Evolutionary conservation across 2,113 vertebrate species (phyloP).

Genomic region (Fulica atra): DNA sequence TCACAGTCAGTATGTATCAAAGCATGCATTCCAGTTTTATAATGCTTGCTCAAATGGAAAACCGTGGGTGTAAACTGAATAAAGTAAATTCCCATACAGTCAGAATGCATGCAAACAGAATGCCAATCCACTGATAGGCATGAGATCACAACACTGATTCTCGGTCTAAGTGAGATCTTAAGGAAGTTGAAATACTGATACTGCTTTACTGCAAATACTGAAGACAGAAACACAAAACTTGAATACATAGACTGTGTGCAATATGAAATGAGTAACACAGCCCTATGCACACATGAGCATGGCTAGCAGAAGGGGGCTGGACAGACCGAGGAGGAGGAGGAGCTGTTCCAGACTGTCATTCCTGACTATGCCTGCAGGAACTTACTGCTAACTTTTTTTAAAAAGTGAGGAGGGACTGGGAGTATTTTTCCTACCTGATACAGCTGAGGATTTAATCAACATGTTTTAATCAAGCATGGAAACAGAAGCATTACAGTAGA

Average conservation of each 20-base stretch:
- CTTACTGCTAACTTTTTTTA: not conserved
- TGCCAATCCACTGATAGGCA: fast-evolving
- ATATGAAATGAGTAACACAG: not conserved
- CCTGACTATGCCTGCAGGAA: not conserved
- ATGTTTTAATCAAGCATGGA: not conserved
- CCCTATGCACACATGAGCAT: not conserved
- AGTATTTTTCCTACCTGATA: not conserved
- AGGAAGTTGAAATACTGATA: not conserved
- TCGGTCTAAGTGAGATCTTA: not conserved
- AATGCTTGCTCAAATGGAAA: not conserved
- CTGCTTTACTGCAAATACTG: not conserved
- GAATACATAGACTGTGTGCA: not conserved
- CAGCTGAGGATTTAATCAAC: not conserved
- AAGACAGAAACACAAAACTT: not conserved
- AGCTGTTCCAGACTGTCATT: not conserved
- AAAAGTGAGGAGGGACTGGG: not conserved
- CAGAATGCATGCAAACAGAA: not conserved
- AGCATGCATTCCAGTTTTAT: not conserved
- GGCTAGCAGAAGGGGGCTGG: not conserved
- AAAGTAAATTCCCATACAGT: not conserved
- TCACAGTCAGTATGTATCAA: not conserved
- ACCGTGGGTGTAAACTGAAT: not conserved
- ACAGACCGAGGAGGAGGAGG: not conserved
- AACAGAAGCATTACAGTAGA: not conserved
- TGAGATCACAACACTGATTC: not conserved